Evolutionary conservation across 2,888 invertebrate genomes (phyloP), one percentile per base, ranked within the genome.

Genomic region (Ellobium chinense): DNA sequence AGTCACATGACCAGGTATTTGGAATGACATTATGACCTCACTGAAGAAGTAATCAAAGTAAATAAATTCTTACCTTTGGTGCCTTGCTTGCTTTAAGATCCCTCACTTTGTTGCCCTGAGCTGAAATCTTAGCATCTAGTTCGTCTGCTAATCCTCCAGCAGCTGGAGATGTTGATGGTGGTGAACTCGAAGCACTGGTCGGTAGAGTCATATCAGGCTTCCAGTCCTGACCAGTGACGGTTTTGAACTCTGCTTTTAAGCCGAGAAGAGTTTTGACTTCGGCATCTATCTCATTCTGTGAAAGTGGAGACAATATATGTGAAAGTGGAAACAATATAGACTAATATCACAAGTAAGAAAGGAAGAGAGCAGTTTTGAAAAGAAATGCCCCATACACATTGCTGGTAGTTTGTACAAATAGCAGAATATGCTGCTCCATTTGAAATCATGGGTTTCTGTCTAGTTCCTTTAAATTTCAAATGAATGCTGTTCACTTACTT

Each of bases 231-330:
- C 95, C 96, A 21, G 95, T 95, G n/a, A 93, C 90, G 18, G 94
- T 93, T 92, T 97, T 97, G 92, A 95, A 97, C 82, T 96, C 95
- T 0, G 94, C 94, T 93, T 98, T 98, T 1, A 97, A 92, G 9
- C 94, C 94, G 24, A 97, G 91, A 0, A 97, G 92, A 58, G 86
- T 87, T 86, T 95, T 94, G 1, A 95, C 95, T 85, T 94, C 95
- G 31, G 91, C 92, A 62, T 95, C 94, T 34, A 95, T 88, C 21
- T 85, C 82, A 29, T 56, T 86, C 90, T 91, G 81, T 5, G 68
- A 27, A n/a, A n/a, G n/a, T n/a, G n/a, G n/a, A n/a, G n/a, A n/a
- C n/a, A n/a, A n/a, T n/a, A n/a, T n/a, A n/a, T n/a, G n/a, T n/a
- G n/a, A n/a, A n/a, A n/a, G n/a, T n/a, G n/a, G n/a, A n/a, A n/a